Evolutionary conservation across 2,113 vertebrate genomes (phyloP), one percentile per base, ranked within the genome.

Genomic region (Peromyscus polionotus): DNA sequence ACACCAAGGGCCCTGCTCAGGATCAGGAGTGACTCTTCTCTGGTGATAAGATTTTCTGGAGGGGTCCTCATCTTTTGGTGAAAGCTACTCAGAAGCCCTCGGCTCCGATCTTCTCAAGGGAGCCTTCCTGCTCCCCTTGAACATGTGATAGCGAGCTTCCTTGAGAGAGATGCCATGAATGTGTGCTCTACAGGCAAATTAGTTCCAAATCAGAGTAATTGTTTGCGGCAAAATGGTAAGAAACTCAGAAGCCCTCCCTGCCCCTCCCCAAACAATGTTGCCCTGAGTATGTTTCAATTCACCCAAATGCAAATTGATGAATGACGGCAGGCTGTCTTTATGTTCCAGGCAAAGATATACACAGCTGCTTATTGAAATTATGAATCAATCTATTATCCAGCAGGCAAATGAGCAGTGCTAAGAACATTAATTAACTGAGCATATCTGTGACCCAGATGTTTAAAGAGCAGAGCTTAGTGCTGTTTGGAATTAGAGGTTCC

Each of bases 401-500:
- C 93, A 97, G 97, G 97, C 98, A 98, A 98, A 97, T 86, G 97
- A 96, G 94, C 84, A 96, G 97, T 6, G 24, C 97, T 88, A 96
- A 98, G 96, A 83, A 92, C 97, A 14, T 98, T 98, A 98, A 99
- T 98, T 98, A 98, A 98, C 98, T 61, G 96, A 97, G 97, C 70
- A 1, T 97, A 96, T 98, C 97, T 98, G 93, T 98, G 98, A 98
- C 98, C 98, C 98, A 98, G 98, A 98, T 97, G 97, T 97, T 98
- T 93, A 97, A 93, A 95, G 97, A 98, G 96, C 31, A 72, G 89
- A 96, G 84, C 80, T 68, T 94, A 98, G 97, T 95, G 98, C 96
- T 94, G 48, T n/a, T 9, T 65, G 90, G 97, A 97, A 83, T 89
- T 84, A 4, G 42, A 88, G 95, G 94, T 97, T 97, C 97, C 94